Conservation (phyloP, 1,140 invertebrate genomes). For the Euschistus heros region DNA sequence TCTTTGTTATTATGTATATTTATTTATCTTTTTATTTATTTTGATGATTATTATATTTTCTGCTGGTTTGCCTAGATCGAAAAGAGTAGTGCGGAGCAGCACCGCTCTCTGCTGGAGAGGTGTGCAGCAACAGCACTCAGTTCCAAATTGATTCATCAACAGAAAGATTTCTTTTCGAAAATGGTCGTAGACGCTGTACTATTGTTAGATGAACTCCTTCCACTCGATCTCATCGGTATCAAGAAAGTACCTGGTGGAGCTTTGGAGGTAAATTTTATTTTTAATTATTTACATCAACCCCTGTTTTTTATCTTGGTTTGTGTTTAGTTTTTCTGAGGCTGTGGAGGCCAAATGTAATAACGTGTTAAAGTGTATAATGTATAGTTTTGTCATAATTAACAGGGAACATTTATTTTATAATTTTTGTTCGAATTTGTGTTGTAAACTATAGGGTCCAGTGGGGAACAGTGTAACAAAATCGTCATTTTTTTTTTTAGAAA, state of each 20-base stretch:
- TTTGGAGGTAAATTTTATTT: slow-evolving; percentile 50
- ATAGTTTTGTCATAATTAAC: too few species aligned
- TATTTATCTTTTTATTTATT: not conserved
- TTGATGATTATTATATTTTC: not conserved
- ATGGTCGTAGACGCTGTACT: slow-evolving; percentile 98
- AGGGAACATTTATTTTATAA: too few species aligned
- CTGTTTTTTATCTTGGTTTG: too few species aligned
- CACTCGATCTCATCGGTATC: slow-evolving; percentile 98
- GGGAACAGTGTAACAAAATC: too few species aligned
- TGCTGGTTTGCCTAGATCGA: slow-evolving; percentile 43
- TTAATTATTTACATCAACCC: too few species aligned
- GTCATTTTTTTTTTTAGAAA: too few species aligned
- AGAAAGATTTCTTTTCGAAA: slow-evolving; percentile 90
- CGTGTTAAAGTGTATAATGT: too few species aligned
- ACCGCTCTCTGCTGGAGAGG: slow-evolving; percentile 71
- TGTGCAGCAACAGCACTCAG: slow-evolving; percentile 94
- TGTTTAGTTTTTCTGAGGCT: too few species aligned
- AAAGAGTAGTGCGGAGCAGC: slow-evolving; percentile 45
- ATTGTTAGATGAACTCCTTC: slow-evolving; percentile 82
- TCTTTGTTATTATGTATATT: not conserved
- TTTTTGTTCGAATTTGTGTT: too few species aligned
- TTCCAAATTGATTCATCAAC: slow-evolving; percentile 90
- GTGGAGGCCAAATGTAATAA: too few species aligned
- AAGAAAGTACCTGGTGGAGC: slow-evolving; percentile 96
- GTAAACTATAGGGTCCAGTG: too few species aligned